Evolutionary conservation across 2,888 invertebrate genomes (phyloP).

Genomic region (Cryptocheilus praepositus): DNA sequence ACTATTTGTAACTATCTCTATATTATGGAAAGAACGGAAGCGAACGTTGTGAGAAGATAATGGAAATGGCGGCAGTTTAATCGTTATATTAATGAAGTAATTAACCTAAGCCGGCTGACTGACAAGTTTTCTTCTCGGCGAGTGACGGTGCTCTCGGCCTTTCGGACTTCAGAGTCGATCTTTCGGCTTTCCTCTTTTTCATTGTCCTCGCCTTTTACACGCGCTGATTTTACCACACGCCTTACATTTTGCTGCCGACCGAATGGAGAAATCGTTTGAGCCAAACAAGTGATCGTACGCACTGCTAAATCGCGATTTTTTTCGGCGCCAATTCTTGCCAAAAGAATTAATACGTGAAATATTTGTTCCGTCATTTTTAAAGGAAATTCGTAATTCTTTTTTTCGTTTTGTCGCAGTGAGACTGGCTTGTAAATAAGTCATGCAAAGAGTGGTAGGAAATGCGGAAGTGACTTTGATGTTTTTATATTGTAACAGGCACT

Average conservation of each 20-base stretch:
- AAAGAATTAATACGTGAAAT: too few relatives aligned
- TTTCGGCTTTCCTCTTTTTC: constrained; percentile 2
- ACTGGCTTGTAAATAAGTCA: constrained; percentile 13
- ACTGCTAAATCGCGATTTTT: not conserved
- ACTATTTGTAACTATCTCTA: constrained; percentile 13
- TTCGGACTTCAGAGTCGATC: constrained; percentile 7
- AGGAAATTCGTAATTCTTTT: not conserved
- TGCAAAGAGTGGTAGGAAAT: constrained; percentile 20
- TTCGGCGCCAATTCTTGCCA: not conserved
- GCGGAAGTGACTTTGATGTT: constrained; percentile 14
- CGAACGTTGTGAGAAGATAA: constrained; percentile 8
- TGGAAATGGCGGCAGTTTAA: constrained; percentile 4
- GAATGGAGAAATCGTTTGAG: too few relatives aligned
- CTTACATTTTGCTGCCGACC: too few relatives aligned
- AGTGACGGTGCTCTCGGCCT: not conserved
- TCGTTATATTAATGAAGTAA: constrained; percentile 9
- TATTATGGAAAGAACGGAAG: constrained; percentile 16
- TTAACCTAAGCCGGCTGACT: not conserved
- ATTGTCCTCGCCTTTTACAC: constrained; percentile 6
- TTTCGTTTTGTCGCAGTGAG: not conserved
- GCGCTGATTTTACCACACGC: too few relatives aligned
- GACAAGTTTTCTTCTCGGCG: constrained; percentile 9
- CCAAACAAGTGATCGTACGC: too few relatives aligned
- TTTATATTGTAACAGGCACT: constrained; percentile 24
- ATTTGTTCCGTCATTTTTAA: not conserved